phyloP scores from a whole-genome alignment of 2,113 vertebrate genomes.

The Laticauda laticaudata region DNA sequence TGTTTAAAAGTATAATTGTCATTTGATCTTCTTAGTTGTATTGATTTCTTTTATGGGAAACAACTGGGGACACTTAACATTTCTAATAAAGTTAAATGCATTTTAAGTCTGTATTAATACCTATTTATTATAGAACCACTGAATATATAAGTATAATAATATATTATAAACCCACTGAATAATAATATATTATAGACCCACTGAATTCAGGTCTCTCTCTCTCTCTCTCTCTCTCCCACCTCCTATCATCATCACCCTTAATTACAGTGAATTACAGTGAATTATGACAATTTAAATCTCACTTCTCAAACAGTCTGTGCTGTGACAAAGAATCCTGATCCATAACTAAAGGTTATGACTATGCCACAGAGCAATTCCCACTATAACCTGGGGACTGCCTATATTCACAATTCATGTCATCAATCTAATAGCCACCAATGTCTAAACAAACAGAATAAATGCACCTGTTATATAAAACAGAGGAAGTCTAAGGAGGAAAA shows the following conservation, averaged over 20 bases:
- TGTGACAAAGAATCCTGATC: background rate
- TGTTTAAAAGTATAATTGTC: background rate
- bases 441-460: too few species aligned
- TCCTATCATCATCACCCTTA: background rate
- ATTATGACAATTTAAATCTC: background rate
- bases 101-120: background rate
- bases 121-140: background rate
- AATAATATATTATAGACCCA: background rate
- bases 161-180: too few species aligned
- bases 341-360: background rate
- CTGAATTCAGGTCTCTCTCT: background rate
- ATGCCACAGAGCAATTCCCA: too few species aligned
- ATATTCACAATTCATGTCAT: too few species aligned
- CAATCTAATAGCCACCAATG: too few species aligned
- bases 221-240: background rate
- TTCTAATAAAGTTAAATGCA: background rate
- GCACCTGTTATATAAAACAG: too few species aligned
- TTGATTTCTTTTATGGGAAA: background rate
- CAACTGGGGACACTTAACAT: background rate
- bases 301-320: background rate
- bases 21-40: background rate
- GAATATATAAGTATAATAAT: background rate
- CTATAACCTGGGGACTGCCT: too few species aligned
- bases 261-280: background rate
- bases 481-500: too few species aligned